Conservation (phyloP, 64 coral and sea anemone genomes). For the Acropora yongei region DNA sequence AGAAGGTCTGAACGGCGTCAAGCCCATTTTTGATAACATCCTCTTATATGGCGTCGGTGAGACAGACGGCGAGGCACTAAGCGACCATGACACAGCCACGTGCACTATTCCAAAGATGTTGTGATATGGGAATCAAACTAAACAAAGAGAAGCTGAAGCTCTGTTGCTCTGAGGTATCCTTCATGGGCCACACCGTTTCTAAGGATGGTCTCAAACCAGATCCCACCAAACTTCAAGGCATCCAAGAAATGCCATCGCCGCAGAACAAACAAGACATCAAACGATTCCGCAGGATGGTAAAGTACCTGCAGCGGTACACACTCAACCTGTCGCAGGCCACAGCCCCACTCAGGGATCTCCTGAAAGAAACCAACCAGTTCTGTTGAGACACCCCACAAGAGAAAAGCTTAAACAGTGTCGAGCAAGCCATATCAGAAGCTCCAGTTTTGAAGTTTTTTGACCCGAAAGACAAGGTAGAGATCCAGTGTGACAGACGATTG, state of each 20-base stretch:
- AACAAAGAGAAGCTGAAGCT: conserved; percentile 60
- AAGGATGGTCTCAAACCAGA: conserved; percentile 53
- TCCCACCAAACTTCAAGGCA: conserved; percentile 60
- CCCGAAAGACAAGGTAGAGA: neutral
- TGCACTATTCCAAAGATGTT: conserved; percentile 37
- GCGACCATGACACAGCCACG: conserved; percentile 25
- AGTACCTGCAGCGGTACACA: conserved; percentile 53
- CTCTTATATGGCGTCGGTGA: conserved; percentile 37
- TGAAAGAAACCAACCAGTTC: conserved; percentile 55
- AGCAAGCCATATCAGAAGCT: conserved; percentile 14
- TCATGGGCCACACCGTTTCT: conserved; percentile 54
- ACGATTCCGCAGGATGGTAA: conserved; percentile 47
- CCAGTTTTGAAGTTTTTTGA: neutral
- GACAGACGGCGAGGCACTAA: conserved; percentile 13
- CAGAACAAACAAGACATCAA: conserved; percentile 30
- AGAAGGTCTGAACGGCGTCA: conserved; percentile 31
- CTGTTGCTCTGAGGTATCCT: conserved; percentile 33
- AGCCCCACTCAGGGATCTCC: neutral
- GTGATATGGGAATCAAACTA: conserved; percentile 39
- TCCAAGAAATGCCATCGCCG: conserved; percentile 33
- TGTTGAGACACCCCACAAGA: conserved; percentile 46
- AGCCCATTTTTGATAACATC: conserved; percentile 67
- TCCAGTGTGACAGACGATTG: conserved; percentile 11
- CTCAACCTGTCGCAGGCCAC: conserved; percentile 50
- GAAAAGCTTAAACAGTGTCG: conserved; percentile 19